Evolutionary conservation across 1,140 invertebrate species (phyloP).

Genomic region (Oryctes rhinoceros): DNA sequence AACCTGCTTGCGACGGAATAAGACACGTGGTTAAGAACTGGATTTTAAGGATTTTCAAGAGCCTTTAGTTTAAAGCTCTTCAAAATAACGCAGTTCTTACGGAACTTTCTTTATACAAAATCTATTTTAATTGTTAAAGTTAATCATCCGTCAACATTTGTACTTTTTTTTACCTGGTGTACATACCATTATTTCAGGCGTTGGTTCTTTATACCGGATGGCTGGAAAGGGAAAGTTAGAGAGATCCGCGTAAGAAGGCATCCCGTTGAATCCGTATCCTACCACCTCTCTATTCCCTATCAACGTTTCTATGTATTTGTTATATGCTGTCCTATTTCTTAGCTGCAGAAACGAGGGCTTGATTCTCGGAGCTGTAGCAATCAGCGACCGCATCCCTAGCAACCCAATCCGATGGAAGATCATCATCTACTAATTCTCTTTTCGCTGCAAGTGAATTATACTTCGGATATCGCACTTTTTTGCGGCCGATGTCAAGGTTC

Average conservation of each 20-base stretch:
- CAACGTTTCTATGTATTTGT: slow-evolving; percentile 40
- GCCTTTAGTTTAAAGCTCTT: no score
- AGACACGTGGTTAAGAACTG: no score
- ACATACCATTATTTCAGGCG: slow-evolving; percentile 67
- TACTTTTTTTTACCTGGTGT: no score
- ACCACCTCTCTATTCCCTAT: slow-evolving; percentile 78
- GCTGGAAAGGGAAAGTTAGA: slow-evolving; percentile 74
- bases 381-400: slow-evolving; percentile 24
- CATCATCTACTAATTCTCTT: background rate
- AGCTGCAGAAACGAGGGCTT: background rate
- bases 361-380: background rate
- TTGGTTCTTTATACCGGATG: slow-evolving; percentile 74
- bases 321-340: background rate
- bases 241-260: slow-evolving; percentile 70
- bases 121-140: no score
- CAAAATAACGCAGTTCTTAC: no score
- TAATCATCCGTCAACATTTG: no score
- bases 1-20: no score
- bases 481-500: background rate
- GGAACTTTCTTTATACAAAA: no score
- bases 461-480: background rate
- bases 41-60: no score
- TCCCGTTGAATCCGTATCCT: slow-evolving; percentile 74
- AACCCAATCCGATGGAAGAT: background rate
- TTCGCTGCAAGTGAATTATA: background rate